Evolutionary conservation across 2,113 vertebrate genomes (phyloP).

Genomic region (Cephalopholis sonnerati): DNA sequence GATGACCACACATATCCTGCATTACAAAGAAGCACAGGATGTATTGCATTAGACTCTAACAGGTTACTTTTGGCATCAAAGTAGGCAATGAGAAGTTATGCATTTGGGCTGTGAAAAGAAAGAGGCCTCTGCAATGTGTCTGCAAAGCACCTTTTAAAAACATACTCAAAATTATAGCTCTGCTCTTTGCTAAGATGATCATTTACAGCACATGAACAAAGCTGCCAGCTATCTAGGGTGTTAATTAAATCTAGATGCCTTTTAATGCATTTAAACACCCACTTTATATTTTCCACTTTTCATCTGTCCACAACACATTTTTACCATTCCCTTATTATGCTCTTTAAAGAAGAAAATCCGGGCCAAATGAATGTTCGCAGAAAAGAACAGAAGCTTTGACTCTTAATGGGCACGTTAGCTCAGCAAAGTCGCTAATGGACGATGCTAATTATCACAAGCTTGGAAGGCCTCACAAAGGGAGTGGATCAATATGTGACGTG

Average conservation of each 20-base stretch:
- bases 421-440: slow-evolving; percentile 87
- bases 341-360: slow-evolving; percentile 81
- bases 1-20: slow-evolving; percentile 24
- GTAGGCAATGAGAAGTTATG: slow-evolving; percentile 54
- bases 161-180: slow-evolving; percentile 76
- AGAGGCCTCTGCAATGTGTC: slow-evolving; percentile 40
- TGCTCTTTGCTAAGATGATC: slow-evolving; percentile 78
- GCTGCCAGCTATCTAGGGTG: slow-evolving; percentile 73
- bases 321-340: slow-evolving; percentile 79
- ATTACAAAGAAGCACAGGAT: slow-evolving; percentile 33
- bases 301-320: slow-evolving; percentile 80
- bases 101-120: slow-evolving; percentile 60
- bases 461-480: slow-evolving; percentile 83
- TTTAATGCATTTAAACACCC: slow-evolving; percentile 85
- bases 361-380: slow-evolving; percentile 82
- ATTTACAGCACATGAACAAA: slow-evolving; percentile 81
- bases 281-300: slow-evolving; percentile 82
- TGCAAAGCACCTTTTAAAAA: slow-evolving; percentile 78
- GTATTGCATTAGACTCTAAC: slow-evolving; percentile 43
- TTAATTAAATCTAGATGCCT: slow-evolving; percentile 85
- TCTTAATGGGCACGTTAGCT: slow-evolving; percentile 86
- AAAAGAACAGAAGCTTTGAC: slow-evolving; percentile 84
- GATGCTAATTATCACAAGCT: slow-evolving; percentile 86
- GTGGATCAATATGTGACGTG: slow-evolving; percentile 85
- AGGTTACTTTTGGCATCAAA: slow-evolving; percentile 65